Percentiles rank a stretch among this genome's conserved stretches.
These are phyloP conservation scores for Hypselothyrea guttata DNA, from an alignment of 2,888 invertebrate species.

Conservation along the genomic window DNA sequence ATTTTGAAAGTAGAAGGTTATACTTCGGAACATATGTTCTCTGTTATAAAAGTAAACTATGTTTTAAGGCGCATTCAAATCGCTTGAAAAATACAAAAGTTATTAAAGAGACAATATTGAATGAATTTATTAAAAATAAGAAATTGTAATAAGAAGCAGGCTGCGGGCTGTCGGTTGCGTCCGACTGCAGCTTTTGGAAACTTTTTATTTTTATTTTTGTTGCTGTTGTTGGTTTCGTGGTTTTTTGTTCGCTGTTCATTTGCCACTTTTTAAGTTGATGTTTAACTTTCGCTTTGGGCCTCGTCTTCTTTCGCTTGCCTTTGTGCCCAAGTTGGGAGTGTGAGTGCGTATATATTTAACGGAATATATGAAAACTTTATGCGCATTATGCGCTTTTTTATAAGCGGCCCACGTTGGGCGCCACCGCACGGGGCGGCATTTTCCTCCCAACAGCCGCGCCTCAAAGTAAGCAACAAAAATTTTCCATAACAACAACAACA, in stretches of 20 bases:
- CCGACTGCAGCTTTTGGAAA: too few relatives aligned
- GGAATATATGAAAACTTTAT: conserved; percentile 28
- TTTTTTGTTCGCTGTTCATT: conserved; percentile 43
- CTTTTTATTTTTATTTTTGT: too few relatives aligned
- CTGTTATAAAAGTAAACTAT: too few relatives aligned
- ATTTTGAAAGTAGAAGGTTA: too few relatives aligned
- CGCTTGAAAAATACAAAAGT: too few relatives aligned
- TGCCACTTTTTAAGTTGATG: conserved; percentile 59
- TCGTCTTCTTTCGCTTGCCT: conserved; percentile 9
- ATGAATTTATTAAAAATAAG: too few relatives aligned
- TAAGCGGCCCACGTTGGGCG: too few relatives aligned
- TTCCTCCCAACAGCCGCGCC: conserved; percentile 1
- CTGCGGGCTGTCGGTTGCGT: too few relatives aligned
- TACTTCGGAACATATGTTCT: too few relatives aligned
- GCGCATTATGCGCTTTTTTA: conserved; percentile 29
- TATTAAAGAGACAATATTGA: too few relatives aligned
- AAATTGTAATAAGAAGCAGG: too few relatives aligned
- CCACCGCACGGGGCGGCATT: not conserved
- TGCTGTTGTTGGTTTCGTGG: conserved; percentile 10
- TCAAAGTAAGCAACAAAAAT: conserved; percentile 1
- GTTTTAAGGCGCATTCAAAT: too few relatives aligned
- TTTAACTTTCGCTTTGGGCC: conserved; percentile 52
- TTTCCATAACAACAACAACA: not conserved
- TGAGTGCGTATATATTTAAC: conserved; percentile 1
- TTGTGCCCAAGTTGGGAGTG: conserved; percentile 11